Base-by-base conservation (phyloP, 2,797 vertebrate species). In the Coranthus polyacanthus region DNA sequence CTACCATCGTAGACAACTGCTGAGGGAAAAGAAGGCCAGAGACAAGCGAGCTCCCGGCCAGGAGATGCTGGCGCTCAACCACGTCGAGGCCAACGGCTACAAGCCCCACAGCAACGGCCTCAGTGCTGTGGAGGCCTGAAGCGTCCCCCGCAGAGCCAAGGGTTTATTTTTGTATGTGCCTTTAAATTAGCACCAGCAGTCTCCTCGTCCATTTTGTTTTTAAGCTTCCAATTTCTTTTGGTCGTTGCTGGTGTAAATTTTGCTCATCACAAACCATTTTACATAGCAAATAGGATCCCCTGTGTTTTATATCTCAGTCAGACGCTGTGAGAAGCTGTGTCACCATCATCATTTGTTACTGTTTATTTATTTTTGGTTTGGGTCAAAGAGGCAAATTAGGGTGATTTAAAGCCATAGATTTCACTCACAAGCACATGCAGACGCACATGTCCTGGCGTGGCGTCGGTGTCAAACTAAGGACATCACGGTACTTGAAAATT, bases 1-100 rank as follows among this genome's bases (percentile, higher is more conserved):
- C 70, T 93, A 91, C 82, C 95, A 94, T 80, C 91, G 94, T 13
- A 67, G 71, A 54, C 58, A 74, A 18, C 88, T 97, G 46, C 2
- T 68, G 59, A 87, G 26, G 66, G 85, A 92, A 59, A 90, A 87
- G 18, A n/a, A 46, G 0, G 45, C 44, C 5, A 78, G 69, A 64
- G 87, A 90, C 43, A 81, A 69, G 63, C 61, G 38, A 21, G 51
- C 54, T 0, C 6, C 22, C 0, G 26, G 20, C 17, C 86, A 86
- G 41, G 91, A 94, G 68, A 75, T 65, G 78, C 77, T 79, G 56
- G 81, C 89, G 1, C 75, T 93, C 17, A 92, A 87, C 60, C 68
- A 86, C 73, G 0, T 41, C 0, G 79, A 90, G 57, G 59, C 78
- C 10, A 82, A 94, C 45, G 75, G 75, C 24, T 6, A 65, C 78